Evolutionary conservation across 1,140 invertebrate species (phyloP).

Genomic region (Vanessa tameamea): DNA sequence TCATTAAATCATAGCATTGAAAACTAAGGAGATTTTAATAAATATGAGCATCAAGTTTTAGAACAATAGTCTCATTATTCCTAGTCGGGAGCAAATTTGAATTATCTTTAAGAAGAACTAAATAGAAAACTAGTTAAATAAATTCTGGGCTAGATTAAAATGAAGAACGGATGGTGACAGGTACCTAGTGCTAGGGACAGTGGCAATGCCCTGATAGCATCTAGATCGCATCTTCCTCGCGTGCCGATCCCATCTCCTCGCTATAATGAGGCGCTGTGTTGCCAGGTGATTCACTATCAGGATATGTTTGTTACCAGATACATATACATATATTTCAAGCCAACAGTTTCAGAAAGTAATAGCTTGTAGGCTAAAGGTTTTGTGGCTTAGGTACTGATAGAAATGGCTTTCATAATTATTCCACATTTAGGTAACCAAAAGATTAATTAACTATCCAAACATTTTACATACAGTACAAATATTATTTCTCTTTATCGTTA

Average conservation of each 20-base stretch:
- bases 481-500: no score
- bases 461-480: no score
- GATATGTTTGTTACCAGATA: constrained; percentile 40
- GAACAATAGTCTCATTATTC: constrained; percentile 6
- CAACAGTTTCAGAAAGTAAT: constrained; percentile 35
- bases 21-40: neutral
- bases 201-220: constrained; percentile 39
- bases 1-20: neutral
- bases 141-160: constrained; percentile 22
- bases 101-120: neutral
- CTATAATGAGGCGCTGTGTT: constrained; percentile 44
- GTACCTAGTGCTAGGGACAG: constrained; percentile 30
- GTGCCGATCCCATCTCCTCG: constrained; percentile 43
- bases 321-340: constrained; percentile 42
- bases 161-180: constrained; percentile 31
- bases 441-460: no score
- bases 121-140: constrained; percentile 8
- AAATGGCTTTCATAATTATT: neutral
- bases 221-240: constrained; percentile 42
- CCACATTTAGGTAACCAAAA: no score
- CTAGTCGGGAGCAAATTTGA: neutral
- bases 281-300: constrained; percentile 40
- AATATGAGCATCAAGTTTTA: constrained; percentile 6
- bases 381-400: neutral
- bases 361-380: constrained; percentile 18